Percentiles rank a stretch among this genome's conserved stretches.
These are phyloP conservation scores for Enteromius afrohamiltoni DNA, from an alignment of 2,797 vertebrate genomes.

Conservation along the genomic window DNA sequence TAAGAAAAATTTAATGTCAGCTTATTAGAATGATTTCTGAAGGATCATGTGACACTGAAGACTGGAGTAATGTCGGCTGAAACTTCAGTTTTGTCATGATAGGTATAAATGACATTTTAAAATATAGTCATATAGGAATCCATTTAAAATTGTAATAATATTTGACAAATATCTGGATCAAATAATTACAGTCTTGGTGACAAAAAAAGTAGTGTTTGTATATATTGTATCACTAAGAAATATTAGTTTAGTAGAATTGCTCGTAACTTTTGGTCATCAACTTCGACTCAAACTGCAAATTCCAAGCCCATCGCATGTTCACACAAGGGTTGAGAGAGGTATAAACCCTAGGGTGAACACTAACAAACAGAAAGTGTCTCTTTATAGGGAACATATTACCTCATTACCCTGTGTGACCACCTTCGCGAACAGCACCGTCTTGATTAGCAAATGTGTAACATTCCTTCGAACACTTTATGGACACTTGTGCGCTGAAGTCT, in stretches of 20 bases:
- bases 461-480: constrained; percentile 63
- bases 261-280: not conserved
- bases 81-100: not conserved
- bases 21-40: not conserved
- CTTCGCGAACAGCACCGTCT: constrained; percentile 45
- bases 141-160: not conserved
- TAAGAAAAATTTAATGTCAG: not conserved
- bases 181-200: not conserved
- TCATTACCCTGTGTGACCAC: constrained; percentile 58
- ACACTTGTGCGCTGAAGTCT: constrained; percentile 50
- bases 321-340: not conserved
- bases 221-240: not conserved
- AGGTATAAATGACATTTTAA: not conserved
- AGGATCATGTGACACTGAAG: not conserved
- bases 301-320: not conserved
- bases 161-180: not conserved
- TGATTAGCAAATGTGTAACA: constrained; percentile 64
- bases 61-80: not conserved
- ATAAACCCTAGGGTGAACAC: constrained; percentile 47
- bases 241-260: not conserved
- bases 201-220: not conserved
- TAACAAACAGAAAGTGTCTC: constrained; percentile 54
- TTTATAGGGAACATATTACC: constrained; percentile 56
- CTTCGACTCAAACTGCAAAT: not conserved
- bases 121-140: not conserved